Conservation (phyloP, 2,113 vertebrate species). For the Urocitellus parryii region DNA sequence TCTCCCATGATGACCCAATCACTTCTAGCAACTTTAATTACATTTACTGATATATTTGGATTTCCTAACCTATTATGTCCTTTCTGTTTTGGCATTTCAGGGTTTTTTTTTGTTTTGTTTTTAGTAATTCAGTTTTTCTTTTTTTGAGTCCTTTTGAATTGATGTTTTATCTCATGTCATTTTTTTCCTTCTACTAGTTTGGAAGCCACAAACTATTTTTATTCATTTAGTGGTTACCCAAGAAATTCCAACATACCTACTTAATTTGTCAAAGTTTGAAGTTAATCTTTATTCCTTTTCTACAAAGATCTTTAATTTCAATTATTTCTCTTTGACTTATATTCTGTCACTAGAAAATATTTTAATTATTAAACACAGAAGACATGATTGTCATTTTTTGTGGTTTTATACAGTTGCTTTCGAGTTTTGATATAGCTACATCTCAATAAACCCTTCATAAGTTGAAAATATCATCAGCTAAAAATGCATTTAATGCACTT, state of each 20-base stretch:
- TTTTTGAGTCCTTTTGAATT: conserved; percentile 34
- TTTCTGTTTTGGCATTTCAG: conserved; percentile 53
- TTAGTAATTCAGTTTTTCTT: conserved; percentile 36
- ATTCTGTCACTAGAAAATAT: neutral
- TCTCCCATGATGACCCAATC: neutral
- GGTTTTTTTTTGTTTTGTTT: neutral
- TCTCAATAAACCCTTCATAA: neutral
- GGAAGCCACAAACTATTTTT: conserved; percentile 30
- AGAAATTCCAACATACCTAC: conserved; percentile 7
- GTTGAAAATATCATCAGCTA: neutral
- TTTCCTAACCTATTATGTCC: conserved; percentile 31
- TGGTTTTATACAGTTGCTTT: neutral
- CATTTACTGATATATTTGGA: neutral
- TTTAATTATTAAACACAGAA: conserved; percentile 17
- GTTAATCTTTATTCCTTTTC: neutral
- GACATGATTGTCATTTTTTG: neutral
- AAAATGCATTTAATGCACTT: neutral
- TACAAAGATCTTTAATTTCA: conserved; percentile 12
- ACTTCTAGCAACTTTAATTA: neutral
- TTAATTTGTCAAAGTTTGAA: conserved; percentile 33
- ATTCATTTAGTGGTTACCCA: conserved; percentile 12
- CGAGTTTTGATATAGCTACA: neutral
- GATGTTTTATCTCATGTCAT: neutral
- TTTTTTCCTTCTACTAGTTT: neutral
- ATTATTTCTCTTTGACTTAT: neutral